These are phyloP conservation scores for Cyphomyrmex costatus DNA, from an alignment of 1,140 invertebrate species.

Conservation along the genomic window DNA sequence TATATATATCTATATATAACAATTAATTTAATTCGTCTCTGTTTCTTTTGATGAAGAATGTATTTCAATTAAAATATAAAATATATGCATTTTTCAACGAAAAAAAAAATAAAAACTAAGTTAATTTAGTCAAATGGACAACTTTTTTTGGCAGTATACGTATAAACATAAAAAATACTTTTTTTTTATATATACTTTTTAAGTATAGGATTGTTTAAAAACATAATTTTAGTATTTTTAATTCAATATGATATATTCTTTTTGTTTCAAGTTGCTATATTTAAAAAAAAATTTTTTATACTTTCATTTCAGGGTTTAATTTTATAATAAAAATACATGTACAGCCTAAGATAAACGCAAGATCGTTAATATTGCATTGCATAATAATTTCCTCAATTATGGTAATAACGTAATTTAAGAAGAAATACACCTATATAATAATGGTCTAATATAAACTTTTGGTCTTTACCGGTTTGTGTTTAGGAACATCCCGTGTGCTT, in stretches of 20 bases:
- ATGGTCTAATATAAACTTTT: neutral
- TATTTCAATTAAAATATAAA: too few species aligned
- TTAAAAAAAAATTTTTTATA: neutral
- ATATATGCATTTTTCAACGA: too few species aligned
- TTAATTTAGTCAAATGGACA: too few species aligned
- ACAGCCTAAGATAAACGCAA: neutral
- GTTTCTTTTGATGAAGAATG: too few species aligned
- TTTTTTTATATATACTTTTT: neutral
- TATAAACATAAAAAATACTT: too few species aligned
- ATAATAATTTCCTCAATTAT: slow-evolving; percentile 6
- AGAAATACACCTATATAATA: neutral
- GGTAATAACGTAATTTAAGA: neutral
- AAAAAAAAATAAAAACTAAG: too few species aligned
- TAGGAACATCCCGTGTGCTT: neutral
- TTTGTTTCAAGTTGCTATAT: neutral
- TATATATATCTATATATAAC: too few species aligned
- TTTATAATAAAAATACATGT: neutral
- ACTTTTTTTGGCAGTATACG: too few species aligned
- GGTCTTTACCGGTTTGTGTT: neutral
- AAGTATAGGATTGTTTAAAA: neutral
- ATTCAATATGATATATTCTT: neutral
- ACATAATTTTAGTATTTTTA: neutral
- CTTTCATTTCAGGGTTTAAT: neutral
- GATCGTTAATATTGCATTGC: neutral
- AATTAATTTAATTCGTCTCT: too few species aligned